A percentile compares a stretch with the other conserved stretches of the same genome.
These are phyloP conservation scores for Heliconius hewitsoni DNA, from an alignment of 1,140 invertebrate genomes.

Conservation along the genomic window DNA sequence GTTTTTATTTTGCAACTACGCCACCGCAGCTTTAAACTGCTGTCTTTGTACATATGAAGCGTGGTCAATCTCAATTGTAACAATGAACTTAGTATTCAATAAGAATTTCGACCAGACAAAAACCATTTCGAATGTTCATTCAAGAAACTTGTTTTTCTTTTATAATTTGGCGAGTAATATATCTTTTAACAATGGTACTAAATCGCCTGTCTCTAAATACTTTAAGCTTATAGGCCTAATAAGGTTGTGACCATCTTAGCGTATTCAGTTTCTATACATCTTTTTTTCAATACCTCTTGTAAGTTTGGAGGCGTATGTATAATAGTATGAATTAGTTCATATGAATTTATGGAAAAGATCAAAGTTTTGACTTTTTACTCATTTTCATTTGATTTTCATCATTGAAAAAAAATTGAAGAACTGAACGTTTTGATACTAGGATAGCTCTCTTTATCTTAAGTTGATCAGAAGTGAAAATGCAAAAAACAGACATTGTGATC, in stretches of 20 bases:
- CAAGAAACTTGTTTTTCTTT: background rate
- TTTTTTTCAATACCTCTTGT: background rate
- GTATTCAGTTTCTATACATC: background rate
- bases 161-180: background rate
- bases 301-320: background rate
- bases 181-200: background rate
- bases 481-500: too few relatives aligned
- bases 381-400: too few relatives aligned
- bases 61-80: background rate
- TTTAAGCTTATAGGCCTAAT: background rate
- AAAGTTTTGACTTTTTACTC: too few relatives aligned
- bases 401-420: too few relatives aligned
- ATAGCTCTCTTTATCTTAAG: too few relatives aligned
- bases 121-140: background rate
- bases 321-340: background rate
- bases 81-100: background rate
- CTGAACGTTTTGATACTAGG: too few relatives aligned
- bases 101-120: background rate
- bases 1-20: too few relatives aligned
- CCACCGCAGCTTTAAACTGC: too few relatives aligned
- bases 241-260: background rate
- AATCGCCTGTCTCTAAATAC: background rate
- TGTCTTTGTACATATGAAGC: background rate
- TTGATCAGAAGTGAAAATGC: too few relatives aligned
- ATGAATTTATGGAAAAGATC: too few relatives aligned